These are phyloP conservation scores for Oscheius sp. DNA, from an alignment of 2,888 invertebrate species.

Conservation along the genomic window DNA sequence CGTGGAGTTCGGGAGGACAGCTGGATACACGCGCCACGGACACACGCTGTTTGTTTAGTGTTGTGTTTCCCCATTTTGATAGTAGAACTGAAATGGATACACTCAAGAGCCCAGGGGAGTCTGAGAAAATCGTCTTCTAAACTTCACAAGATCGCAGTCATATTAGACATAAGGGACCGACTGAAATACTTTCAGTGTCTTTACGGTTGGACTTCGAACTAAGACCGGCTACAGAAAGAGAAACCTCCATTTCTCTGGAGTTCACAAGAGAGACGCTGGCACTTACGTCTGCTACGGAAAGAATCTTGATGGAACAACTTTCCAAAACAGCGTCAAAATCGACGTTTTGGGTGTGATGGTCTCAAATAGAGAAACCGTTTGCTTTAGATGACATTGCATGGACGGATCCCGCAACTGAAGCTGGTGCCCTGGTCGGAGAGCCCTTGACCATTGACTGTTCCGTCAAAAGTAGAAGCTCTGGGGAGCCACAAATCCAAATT, in stretches of 20 bases:
- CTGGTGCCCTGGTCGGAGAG: conserved; percentile 64
- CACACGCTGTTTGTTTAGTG: conserved; percentile 37
- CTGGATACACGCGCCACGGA: conserved; percentile 28
- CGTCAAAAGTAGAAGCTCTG: conserved; percentile 39
- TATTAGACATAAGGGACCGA: background rate
- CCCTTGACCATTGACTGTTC: conserved; percentile 68
- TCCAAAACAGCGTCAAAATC: conserved; percentile 48
- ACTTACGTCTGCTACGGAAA: conserved; percentile 53
- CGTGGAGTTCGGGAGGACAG: conserved; percentile 28
- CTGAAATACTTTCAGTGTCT: conserved; percentile 48
- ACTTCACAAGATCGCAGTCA: background rate
- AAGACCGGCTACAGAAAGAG: conserved; percentile 53
- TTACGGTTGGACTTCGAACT: conserved; percentile 54
- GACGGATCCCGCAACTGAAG: conserved; percentile 49
- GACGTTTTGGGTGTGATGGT: conserved; percentile 50
- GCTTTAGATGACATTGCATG: conserved; percentile 63
- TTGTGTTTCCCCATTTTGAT: conserved; percentile 35
- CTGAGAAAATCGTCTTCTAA: conserved; percentile 29
- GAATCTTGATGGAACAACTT: conserved; percentile 51
- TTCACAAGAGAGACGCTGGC: conserved; percentile 56
- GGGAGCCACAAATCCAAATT: conserved; percentile 60
- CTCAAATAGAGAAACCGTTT: background rate
- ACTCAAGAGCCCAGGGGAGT: background rate
- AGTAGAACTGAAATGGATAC: conserved; percentile 36
- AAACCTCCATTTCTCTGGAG: conserved; percentile 57